Base-by-base conservation (phyloP, 64 coral and sea anemone genomes). In the Dendronephthya gigantea region DNA sequence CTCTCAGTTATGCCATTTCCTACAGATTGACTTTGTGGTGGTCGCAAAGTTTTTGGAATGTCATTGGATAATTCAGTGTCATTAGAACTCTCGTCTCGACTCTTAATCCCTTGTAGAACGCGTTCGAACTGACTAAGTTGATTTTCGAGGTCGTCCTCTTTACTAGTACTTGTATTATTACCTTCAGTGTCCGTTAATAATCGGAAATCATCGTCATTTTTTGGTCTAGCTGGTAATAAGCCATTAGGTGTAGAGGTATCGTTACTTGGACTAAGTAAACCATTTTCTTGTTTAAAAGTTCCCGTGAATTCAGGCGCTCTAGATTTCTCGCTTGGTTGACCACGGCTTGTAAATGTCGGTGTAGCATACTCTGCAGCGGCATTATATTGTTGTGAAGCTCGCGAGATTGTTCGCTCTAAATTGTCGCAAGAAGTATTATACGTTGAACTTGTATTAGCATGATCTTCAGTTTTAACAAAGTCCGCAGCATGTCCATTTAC, bases 261-360 rank as follows among this genome's bases (percentile, higher is more conserved):
- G 37, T 34, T 79, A 36, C 14, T 79, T 34, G 72, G 32, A 19
- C 31, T 79, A 79, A 79, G 32, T 17, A 79, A 79, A 79, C 72
- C 72, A 79, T 79, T 79, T 39, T 79, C 72, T 79, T 79, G 30
- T 39, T 79, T 79, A 35, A 79, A 35, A 39, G 30, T 79, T 39
- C 30, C 72, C 30, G 72, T 36, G 72, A 79, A 79, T 36, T 79
- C 72, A 79, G 32, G 30, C 2, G 72, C 14, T 79, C 72, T 19
- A 19, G 72, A 79, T 15, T 79, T 79, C 72, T 79, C 72, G 72
- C 72, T 34, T 79, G 72, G 15, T 79, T 79, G 72, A 79, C 72
- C 72, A 79, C 72, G 72, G 72, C 36, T 79, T 79, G 72, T 19
- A 79, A 79, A 79, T 79, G 72, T 79, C 36, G 72, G 30, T 39